Percentiles rank a stretch among this genome's conserved stretches.
Evolutionary conservation across 2,797 vertebrate genomes (phyloP).

Genomic region (Esox masquinongy): DNA sequence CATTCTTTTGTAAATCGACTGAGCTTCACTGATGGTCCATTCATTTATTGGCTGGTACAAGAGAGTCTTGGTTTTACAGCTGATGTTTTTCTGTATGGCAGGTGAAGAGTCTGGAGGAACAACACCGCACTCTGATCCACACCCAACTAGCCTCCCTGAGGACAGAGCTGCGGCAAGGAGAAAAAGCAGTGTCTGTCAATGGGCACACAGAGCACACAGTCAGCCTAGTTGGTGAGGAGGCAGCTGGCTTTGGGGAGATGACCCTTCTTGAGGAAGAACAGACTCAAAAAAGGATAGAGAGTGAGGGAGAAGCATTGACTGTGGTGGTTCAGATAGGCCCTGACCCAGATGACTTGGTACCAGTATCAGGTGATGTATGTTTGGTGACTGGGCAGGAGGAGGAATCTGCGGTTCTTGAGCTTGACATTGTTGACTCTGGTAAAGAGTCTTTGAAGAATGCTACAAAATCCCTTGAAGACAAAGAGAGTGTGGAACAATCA

Average conservation of each 20-base stretch:
- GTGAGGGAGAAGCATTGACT: conserved; percentile 15
- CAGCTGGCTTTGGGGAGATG: conserved; percentile 18
- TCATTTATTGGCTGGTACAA: background rate
- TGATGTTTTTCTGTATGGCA: conserved; percentile 18
- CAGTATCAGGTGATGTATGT: conserved; percentile 7
- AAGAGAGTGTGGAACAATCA: conserved; percentile 18
- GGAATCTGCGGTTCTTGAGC: conserved; percentile 1
- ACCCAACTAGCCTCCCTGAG: conserved; percentile 43
- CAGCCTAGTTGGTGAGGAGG: conserved; percentile 18
- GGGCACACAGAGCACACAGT: conserved; percentile 39
- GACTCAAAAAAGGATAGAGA: background rate
- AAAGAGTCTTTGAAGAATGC: conserved; percentile 21
- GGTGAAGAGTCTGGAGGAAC: conserved; percentile 45
- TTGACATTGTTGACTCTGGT: conserved; percentile 10
- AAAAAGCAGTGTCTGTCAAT: conserved; percentile 19
- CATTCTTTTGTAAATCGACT: background rate
- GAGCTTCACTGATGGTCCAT: background rate
- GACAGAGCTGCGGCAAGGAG: conserved; percentile 37
- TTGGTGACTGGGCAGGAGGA: background rate
- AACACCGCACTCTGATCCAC: conserved; percentile 47
- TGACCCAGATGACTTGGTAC: conserved; percentile 22
- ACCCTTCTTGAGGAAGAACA: background rate
- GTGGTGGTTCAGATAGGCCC: conserved; percentile 40
- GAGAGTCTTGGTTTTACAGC: background rate
- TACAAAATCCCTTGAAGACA: conserved; percentile 24